Evolutionary conservation across 2,797 vertebrate genomes (phyloP).

Genomic region (Poecilia gillii): DNA sequence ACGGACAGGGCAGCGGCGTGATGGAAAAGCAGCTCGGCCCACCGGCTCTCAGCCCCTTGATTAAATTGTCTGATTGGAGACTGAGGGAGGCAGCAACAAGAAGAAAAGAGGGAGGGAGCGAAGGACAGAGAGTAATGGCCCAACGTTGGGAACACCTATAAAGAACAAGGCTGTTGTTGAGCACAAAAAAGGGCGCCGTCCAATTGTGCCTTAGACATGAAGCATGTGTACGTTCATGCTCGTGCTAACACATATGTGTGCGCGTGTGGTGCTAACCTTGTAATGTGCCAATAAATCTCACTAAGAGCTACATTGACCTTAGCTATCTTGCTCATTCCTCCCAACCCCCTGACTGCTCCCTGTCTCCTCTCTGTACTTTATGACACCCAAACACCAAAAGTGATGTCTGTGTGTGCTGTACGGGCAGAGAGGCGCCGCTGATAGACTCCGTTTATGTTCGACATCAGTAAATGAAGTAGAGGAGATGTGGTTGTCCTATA

Average conservation of each 20-base stretch:
- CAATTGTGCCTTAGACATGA: conserved; percentile 25
- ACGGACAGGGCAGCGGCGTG: conserved; percentile 45
- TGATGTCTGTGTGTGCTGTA: conserved; percentile 12
- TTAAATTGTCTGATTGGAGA: conserved; percentile 71
- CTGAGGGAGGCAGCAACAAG: conserved; percentile 13
- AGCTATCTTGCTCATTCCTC: conserved; percentile 44
- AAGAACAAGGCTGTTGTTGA: conserved; percentile 67
- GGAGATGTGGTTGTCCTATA: conserved; percentile 16
- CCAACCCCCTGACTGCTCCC: conserved; percentile 33
- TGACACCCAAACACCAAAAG: conserved; percentile 17
- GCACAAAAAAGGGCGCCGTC: conserved; percentile 14
- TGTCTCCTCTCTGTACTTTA: conserved; percentile 57
- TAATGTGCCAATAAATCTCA: conserved; percentile 74
- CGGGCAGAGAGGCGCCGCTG: conserved; percentile 14
- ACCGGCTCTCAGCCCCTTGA: conserved; percentile 54
- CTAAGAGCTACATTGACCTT: conserved; percentile 64
- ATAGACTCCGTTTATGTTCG: conserved; percentile 54
- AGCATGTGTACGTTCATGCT: conserved; percentile 7
- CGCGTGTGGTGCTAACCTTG: conserved; percentile 36
- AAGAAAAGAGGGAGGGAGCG: conserved; percentile 17
- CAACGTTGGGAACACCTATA: conserved; percentile 67
- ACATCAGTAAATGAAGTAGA: conserved; percentile 14
- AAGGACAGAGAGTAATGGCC: conserved; percentile 70
- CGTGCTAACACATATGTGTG: conserved; percentile 6
- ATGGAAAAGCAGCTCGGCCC: conserved; percentile 64